Percentiles rank a stretch among this genome's conserved stretches.
These are phyloP conservation scores for Tortrix viridana DNA, from an alignment of 2,888 invertebrate species.

Conservation along the genomic window DNA sequence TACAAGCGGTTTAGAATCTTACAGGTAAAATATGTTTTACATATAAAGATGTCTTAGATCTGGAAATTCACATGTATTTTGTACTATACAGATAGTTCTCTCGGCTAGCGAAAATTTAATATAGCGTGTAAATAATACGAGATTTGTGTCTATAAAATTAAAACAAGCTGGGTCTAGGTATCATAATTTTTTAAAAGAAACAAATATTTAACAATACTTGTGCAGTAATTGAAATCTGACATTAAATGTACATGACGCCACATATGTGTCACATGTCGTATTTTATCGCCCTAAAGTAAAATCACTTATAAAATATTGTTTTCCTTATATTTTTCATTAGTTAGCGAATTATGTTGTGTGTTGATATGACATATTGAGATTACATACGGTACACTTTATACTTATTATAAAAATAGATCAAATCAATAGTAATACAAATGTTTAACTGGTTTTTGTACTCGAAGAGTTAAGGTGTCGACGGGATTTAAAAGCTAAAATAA, in stretches of 20 bases:
- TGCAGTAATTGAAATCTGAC: background rate
- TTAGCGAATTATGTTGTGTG: slow-evolving; percentile 1
- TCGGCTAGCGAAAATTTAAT: no score
- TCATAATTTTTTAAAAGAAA: no score
- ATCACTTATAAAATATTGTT: slow-evolving; percentile 6
- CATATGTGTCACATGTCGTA: background rate
- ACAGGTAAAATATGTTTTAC: background rate
- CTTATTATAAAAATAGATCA: background rate
- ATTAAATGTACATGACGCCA: background rate
- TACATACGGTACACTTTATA: background rate
- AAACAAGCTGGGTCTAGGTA: no score
- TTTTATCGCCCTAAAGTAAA: background rate
- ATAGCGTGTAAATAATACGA: no score
- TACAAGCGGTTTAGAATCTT: background rate
- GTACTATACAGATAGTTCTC: slow-evolving; percentile 22
- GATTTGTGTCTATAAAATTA: no score
- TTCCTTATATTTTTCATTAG: background rate
- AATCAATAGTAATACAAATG: background rate
- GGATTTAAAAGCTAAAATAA: no score
- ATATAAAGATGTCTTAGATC: background rate
- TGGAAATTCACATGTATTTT: slow-evolving; percentile 24
- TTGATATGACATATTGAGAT: background rate
- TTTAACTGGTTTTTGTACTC: background rate
- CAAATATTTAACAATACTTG: no score
- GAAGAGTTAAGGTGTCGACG: no score